These are phyloP conservation scores for Bubalus kerabau DNA, from an alignment of 2,113 vertebrate genomes.

Conservation along the genomic window DNA sequence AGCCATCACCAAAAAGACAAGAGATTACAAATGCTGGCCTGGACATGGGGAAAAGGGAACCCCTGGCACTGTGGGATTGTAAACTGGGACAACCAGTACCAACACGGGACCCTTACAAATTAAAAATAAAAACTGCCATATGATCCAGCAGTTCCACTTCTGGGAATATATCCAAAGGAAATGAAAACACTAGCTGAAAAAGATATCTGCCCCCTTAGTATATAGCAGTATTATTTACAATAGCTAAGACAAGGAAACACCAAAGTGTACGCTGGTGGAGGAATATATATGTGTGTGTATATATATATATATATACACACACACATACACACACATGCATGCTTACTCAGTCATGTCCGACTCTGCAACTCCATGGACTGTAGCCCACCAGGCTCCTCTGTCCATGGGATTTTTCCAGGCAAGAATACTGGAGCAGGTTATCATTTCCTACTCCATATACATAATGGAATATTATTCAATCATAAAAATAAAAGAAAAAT, in stretches of 20 bases:
- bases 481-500: not conserved
- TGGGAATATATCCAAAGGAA: not conserved
- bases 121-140: not conserved
- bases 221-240: not conserved
- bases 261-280: not conserved
- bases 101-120: not conserved
- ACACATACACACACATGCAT: accelerated
- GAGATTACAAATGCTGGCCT: not conserved
- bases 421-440: not conserved
- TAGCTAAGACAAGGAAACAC: not conserved
- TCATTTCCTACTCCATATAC: not conserved
- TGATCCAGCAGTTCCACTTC: not conserved
- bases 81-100: not conserved
- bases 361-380: not conserved
- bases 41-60: not conserved
- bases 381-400: not conserved
- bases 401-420: not conserved
- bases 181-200: not conserved
- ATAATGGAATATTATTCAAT: not conserved
- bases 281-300: not conserved
- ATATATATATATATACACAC: accelerated
- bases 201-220: not conserved
- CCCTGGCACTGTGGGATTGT: not conserved
- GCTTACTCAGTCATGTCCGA: not conserved
- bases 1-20: not conserved